These are phyloP conservation scores for Aphrophora alni DNA, from an alignment of 2,888 invertebrate genomes.

Conservation along the genomic window DNA sequence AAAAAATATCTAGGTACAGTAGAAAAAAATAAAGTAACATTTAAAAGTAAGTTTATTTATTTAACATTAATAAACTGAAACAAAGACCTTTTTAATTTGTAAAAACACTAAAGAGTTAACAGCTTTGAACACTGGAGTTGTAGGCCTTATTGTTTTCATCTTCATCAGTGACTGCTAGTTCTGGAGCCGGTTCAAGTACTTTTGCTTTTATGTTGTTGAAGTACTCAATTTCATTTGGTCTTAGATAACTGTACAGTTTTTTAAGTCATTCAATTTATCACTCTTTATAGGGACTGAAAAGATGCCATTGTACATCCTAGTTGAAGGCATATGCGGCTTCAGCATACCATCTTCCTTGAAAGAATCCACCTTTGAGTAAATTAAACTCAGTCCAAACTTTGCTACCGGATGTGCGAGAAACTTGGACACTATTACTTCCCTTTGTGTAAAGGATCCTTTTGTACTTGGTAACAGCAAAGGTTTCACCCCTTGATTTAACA, in stretches of 20 bases:
- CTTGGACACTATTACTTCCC: constrained; percentile 16
- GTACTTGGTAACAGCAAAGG: constrained; percentile 19
- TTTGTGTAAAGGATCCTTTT: not conserved
- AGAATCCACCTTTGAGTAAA: constrained; percentile 19
- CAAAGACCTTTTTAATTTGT: not conserved
- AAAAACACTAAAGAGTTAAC: not conserved
- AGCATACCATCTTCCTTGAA: constrained; percentile 9
- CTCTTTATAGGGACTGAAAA: constrained; percentile 19
- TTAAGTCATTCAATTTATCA: constrained; percentile 19
- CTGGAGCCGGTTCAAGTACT: constrained; percentile 16
- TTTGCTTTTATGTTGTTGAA: constrained; percentile 24
- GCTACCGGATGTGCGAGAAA: constrained; percentile 14
- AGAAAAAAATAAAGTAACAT: not conserved
- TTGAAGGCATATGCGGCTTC: constrained; percentile 20
- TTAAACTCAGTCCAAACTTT: constrained; percentile 6
- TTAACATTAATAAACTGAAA: not conserved
- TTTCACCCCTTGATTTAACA: constrained; percentile 15
- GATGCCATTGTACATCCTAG: constrained; percentile 17
- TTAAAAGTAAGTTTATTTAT: constrained; percentile 16
- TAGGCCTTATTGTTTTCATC: constrained; percentile 22
- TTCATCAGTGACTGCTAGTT: not conserved
- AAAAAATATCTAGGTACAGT: constrained; percentile 6
- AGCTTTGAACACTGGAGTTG: not conserved
- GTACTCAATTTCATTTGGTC: constrained; percentile 17
- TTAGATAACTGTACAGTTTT: constrained; percentile 22